A percentile compares a stretch with the other conserved stretches of the same genome.
phyloP scores from a whole-genome alignment of 2,888 invertebrate genomes.

The Rutpela maculata region DNA sequence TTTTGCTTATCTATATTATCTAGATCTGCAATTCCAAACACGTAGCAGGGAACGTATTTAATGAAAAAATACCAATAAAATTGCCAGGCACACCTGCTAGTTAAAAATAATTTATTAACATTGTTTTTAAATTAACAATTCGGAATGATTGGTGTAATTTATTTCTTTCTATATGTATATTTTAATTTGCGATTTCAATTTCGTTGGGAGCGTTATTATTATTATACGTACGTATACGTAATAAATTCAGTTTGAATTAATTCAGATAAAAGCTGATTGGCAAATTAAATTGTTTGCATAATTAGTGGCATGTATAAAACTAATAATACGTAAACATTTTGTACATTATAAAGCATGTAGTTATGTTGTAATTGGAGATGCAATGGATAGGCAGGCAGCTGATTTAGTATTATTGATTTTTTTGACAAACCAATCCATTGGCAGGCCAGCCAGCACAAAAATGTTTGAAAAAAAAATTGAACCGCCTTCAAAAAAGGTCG shows the following conservation, averaged over 20 bases:
- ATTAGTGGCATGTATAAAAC: conserved; percentile 8
- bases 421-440: too few relatives aligned
- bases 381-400: background rate
- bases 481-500: too few relatives aligned
- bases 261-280: conserved; percentile 6
- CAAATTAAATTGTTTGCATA: conserved; percentile 11
- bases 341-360: background rate
- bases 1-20: background rate
- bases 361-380: background rate
- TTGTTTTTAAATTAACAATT: background rate
- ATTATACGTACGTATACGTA: background rate
- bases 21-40: background rate
- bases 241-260: background rate
- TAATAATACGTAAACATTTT: background rate
- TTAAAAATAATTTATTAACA: background rate
- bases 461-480: too few relatives aligned
- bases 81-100: background rate
- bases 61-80: background rate
- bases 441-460: too few relatives aligned
- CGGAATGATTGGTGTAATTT: background rate
- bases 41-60: background rate
- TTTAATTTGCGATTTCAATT: background rate
- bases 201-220: background rate
- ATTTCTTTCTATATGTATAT: background rate
- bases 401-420: too few relatives aligned